A percentile compares a stretch with the other conserved stretches of the same genome.
Evolutionary conservation across 2,797 vertebrate species (phyloP).

Genomic region (Sorex maritimensis): DNA sequence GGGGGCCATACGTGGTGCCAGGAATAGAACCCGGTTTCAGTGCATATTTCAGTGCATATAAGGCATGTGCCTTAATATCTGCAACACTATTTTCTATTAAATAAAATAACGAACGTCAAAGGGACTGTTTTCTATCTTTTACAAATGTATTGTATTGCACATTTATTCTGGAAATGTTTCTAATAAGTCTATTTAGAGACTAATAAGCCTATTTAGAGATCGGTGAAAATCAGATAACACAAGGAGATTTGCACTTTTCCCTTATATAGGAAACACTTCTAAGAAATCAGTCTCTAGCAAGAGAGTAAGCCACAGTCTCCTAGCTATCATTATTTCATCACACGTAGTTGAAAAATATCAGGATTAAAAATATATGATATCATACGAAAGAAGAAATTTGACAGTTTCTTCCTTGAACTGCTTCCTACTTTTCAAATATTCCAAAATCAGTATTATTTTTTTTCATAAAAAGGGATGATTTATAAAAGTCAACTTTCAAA

Average conservation of each 20-base stretch:
- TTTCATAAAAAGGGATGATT: no score
- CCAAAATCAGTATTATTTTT: not conserved
- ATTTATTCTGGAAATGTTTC: constrained; percentile 52
- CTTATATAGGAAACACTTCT: not conserved
- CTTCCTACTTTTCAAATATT: constrained; percentile 46
- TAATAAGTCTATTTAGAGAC: constrained; percentile 51
- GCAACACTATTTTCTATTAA: constrained; percentile 1
- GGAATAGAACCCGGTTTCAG: no score
- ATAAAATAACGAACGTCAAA: constrained; percentile 15
- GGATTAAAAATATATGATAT: not conserved
- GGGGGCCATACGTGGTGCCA: no score
- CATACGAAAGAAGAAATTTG: constrained; percentile 6
- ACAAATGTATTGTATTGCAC: constrained; percentile 66
- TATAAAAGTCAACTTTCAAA: constrained; percentile 64
- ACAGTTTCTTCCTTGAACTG: constrained; percentile 46
- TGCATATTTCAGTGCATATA: no score
- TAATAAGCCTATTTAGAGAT: constrained; percentile 8
- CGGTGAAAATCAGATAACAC: constrained; percentile 44
- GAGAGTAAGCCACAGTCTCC: not conserved
- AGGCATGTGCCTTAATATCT: no score
- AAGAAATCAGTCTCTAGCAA: not conserved
- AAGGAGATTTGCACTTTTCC: constrained; percentile 15
- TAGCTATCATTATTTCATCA: constrained; percentile 28
- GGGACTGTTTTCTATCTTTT: constrained; percentile 54
- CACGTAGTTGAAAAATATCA: constrained; percentile 3